Percentiles rank a stretch among this genome's conserved stretches.
Conservation (phyloP, 92 coral and sea anemone species). For the Montipora capitata region DNA sequence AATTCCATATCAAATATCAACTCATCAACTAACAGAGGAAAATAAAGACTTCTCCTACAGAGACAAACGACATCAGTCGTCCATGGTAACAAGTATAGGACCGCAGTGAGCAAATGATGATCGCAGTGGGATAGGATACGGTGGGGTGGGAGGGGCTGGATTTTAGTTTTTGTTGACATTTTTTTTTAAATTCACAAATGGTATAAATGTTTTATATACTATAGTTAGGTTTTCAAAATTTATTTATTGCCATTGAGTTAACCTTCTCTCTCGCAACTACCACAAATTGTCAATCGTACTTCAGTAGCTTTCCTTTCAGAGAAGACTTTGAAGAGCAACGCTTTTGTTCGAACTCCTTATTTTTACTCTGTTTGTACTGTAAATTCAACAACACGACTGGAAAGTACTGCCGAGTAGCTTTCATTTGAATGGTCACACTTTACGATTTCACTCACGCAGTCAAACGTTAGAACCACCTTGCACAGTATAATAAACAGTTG, state of each 20-base stretch:
- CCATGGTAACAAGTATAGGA: slow-evolving; percentile 82
- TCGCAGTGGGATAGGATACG: background rate
- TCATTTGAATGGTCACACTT: too few species aligned
- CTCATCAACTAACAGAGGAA: slow-evolving; percentile 97
- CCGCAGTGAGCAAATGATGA: slow-evolving; percentile 19
- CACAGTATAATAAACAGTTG: background rate
- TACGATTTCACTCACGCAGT: background rate
- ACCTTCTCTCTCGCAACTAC: background rate
- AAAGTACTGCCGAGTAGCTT: too few species aligned
- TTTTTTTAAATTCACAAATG: background rate
- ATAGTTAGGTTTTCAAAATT: slow-evolving; percentile 25
- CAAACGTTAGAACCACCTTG: background rate
- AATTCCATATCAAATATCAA: slow-evolving; percentile 93
- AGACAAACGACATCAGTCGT: slow-evolving; percentile 97
- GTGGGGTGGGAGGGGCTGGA: background rate
- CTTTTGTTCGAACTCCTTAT: background rate
- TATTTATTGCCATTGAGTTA: background rate
- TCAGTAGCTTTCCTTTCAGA: background rate
- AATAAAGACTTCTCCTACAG: slow-evolving; percentile 98
- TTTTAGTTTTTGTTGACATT: background rate
- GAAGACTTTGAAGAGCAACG: too few species aligned
- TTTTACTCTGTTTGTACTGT: too few species aligned
- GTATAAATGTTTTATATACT: background rate
- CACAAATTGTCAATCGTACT: background rate
- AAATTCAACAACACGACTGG: too few species aligned